phyloP scores from a whole-genome alignment of 2,797 vertebrate species.

The Phyllotis vaccarum region DNA sequence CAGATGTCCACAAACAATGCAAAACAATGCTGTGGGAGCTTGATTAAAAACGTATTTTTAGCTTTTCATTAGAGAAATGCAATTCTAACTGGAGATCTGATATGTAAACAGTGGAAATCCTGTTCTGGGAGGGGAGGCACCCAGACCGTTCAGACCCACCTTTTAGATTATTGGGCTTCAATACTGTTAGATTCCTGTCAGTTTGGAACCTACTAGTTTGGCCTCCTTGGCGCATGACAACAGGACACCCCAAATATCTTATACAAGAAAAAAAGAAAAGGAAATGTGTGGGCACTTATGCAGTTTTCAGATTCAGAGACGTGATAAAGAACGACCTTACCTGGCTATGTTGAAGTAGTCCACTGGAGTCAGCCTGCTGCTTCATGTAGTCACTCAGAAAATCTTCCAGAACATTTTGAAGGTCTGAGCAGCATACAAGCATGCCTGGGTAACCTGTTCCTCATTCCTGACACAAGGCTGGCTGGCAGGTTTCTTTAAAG shows the following conservation, averaged over 20 bases:
- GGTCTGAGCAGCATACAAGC: no score
- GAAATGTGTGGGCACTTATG: fast-evolving
- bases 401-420: fast-evolving
- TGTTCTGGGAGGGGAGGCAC: background rate
- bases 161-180: fast-evolving
- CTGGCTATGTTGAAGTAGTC: background rate
- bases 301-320: fast-evolving
- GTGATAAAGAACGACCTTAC: no score
- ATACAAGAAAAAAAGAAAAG: no score
- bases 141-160: background rate
- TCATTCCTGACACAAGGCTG: fast-evolving
- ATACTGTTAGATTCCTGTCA: fast-evolving
- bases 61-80: background rate
- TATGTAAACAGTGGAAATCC: background rate
- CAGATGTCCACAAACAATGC: background rate
- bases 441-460: fast-evolving
- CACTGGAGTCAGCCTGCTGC: background rate
- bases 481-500: no score
- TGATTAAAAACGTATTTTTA: conserved; percentile 36
- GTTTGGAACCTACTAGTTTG: fast-evolving
- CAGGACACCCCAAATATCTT: background rate
- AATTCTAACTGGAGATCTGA: background rate
- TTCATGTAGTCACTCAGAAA: background rate
- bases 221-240: fast-evolving
- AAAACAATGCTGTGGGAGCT: background rate